Conservation (phyloP, 64 coral and sea anemone genomes). For the Porites lutea region DNA sequence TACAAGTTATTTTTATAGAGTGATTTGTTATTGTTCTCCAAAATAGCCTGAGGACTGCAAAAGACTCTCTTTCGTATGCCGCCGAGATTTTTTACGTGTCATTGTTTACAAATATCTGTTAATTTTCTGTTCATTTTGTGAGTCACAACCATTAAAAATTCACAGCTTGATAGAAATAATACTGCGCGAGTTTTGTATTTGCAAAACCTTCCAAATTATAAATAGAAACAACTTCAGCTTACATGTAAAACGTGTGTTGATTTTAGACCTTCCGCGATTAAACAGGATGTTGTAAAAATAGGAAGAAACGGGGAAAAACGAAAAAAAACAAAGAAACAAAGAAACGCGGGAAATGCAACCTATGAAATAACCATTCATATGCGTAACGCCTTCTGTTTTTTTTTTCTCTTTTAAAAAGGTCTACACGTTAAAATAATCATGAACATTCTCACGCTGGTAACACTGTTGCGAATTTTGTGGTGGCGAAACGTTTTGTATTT, state of each 20-base stretch:
- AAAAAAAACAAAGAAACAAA: too few species aligned
- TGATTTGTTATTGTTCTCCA: not conserved
- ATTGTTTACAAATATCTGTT: conserved; percentile 18
- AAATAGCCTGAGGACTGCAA: not conserved
- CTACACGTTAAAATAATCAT: conserved; percentile 24
- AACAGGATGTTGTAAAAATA: not conserved
- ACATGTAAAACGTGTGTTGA: too few species aligned
- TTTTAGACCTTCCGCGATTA: not conserved
- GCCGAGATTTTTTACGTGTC: not conserved
- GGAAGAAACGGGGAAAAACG: too few species aligned
- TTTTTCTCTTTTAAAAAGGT: not conserved
- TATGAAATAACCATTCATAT: conserved; percentile 32
- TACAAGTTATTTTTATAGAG: not conserved
- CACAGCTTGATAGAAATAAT: not conserved
- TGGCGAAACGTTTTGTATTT: not conserved
- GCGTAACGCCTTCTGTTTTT: conserved; percentile 26
- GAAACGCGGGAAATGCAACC: not conserved
- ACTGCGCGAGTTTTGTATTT: not conserved
- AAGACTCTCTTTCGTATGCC: not conserved
- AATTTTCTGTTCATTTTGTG: conserved; percentile 44
- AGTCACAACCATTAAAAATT: conserved; percentile 38
- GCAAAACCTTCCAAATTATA: not conserved
- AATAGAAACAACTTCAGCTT: not conserved
- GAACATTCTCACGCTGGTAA: conserved; percentile 5
- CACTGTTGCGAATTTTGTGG: not conserved